A percentile compares a stretch with the other conserved stretches of the same genome.
Evolutionary conservation across 2,797 vertebrate species (phyloP).

Genomic region (Myiothlypis coronata): DNA sequence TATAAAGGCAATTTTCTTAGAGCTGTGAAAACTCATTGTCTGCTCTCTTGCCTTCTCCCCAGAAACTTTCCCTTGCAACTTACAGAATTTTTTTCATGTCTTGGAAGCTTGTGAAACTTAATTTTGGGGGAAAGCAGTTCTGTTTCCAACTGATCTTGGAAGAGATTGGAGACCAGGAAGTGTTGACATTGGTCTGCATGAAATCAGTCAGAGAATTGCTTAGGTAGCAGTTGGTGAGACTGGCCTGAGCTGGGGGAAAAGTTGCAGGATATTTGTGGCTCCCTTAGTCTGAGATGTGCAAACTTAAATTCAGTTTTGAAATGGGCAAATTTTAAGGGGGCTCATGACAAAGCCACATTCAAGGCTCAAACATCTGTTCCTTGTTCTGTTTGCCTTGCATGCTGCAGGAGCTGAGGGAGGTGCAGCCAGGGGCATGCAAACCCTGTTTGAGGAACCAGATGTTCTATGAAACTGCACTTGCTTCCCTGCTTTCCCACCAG

Average conservation of each 20-base stretch:
- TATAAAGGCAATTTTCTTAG: not conserved
- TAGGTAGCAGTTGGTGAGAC: not conserved
- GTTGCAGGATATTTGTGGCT: not conserved
- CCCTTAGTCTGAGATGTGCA: fast-evolving
- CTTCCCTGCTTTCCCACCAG: not conserved
- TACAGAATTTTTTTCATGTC: not conserved
- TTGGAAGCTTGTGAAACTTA: not conserved
- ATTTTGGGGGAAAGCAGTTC: not conserved
- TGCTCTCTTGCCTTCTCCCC: not conserved
- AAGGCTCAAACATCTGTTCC: not conserved
- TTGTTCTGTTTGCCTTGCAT: not conserved
- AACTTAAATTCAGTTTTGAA: not conserved
- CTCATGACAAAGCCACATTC: not conserved
- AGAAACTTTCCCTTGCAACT: not conserved
- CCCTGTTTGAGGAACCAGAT: not conserved
- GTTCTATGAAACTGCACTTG: not conserved
- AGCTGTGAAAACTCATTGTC: not conserved
- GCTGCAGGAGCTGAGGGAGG: not conserved
- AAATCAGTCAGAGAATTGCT: not conserved
- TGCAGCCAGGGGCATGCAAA: not conserved
- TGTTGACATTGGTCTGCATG: not conserved
- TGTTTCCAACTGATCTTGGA: not conserved
- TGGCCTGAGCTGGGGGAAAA: not conserved
- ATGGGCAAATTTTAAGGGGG: not conserved
- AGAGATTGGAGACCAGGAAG: not conserved